These are phyloP conservation scores for Eristalinus aeneus DNA, from an alignment of 2,888 invertebrate species.

Conservation along the genomic window DNA sequence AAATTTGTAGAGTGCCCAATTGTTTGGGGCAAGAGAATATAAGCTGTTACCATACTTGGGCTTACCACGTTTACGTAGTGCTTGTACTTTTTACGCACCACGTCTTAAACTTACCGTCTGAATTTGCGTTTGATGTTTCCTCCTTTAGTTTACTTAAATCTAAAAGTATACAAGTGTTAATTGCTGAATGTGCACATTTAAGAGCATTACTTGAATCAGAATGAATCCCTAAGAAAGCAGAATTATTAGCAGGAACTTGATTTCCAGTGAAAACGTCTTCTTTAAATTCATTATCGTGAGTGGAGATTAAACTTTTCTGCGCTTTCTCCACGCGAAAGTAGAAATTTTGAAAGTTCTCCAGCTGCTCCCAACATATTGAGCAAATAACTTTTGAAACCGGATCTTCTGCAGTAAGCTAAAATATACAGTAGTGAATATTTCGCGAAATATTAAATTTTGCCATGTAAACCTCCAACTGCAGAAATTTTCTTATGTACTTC, in stretches of 20 bases:
- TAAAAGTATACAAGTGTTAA: neutral
- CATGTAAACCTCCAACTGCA: slow-evolving; percentile 33
- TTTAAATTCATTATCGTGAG: neutral
- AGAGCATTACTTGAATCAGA: neutral
- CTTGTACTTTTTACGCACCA: no score
- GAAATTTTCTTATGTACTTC: slow-evolving; percentile 38
- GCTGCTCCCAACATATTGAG: slow-evolving; percentile 67
- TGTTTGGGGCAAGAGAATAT: no score
- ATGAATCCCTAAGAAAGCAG: neutral
- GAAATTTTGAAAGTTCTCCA: slow-evolving; percentile 71
- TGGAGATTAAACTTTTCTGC: slow-evolving; percentile 37
- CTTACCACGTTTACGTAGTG: no score
- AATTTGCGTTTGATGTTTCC: slow-evolving; percentile 3
- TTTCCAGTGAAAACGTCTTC: neutral
- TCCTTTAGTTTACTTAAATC: slow-evolving; percentile 24
- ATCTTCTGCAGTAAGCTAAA: slow-evolving; percentile 64
- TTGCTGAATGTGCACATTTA: neutral
- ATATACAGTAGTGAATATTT: neutral
- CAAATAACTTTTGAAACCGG: slow-evolving; percentile 69
- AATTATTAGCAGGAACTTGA: neutral
- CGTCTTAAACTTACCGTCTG: slow-evolving; percentile 46
- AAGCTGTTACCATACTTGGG: no score
- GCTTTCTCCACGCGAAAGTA: slow-evolving; percentile 66
- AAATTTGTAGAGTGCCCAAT: no score
- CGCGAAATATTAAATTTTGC: neutral